phyloP scores from a whole-genome alignment of 2,888 invertebrate species.

The Octodonta nipae region DNA sequence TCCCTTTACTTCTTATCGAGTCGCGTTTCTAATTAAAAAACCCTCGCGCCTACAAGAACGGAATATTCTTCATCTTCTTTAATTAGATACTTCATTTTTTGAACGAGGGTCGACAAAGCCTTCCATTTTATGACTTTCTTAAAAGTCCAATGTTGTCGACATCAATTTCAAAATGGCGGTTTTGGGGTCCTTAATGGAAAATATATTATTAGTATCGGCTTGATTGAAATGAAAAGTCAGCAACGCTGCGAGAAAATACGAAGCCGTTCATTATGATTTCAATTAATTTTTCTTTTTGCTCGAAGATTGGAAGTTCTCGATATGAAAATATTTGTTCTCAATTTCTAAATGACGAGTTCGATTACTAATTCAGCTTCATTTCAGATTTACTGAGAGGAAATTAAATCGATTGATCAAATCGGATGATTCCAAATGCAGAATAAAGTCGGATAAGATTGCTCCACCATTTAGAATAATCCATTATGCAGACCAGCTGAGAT shows the following conservation, averaged over 20 bases:
- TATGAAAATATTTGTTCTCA: too few species aligned
- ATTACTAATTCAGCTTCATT: too few species aligned
- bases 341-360: too few species aligned
- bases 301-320: too few species aligned
- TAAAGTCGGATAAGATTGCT: too few species aligned
- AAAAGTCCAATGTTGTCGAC: conserved; percentile 7
- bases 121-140: conserved; percentile 11
- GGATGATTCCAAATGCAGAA: too few species aligned
- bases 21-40: neutral
- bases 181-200: conserved; percentile 1
- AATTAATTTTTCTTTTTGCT: neutral
- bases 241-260: neutral
- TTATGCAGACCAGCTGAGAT: too few species aligned
- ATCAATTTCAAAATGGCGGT: conserved; percentile 9
- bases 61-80: conserved; percentile 9
- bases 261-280: conserved; percentile 1
- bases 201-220: conserved; percentile 1
- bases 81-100: conserved; percentile 9
- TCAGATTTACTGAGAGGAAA: too few species aligned
- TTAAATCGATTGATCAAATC: too few species aligned
- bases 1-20: neutral
- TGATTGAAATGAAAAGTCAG: neutral
- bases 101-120: conserved; percentile 9
- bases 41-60: conserved; percentile 2
- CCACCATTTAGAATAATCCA: too few species aligned